Conservation (phyloP, 2,113 vertebrate species). For the Mastomys coucha region DNA sequence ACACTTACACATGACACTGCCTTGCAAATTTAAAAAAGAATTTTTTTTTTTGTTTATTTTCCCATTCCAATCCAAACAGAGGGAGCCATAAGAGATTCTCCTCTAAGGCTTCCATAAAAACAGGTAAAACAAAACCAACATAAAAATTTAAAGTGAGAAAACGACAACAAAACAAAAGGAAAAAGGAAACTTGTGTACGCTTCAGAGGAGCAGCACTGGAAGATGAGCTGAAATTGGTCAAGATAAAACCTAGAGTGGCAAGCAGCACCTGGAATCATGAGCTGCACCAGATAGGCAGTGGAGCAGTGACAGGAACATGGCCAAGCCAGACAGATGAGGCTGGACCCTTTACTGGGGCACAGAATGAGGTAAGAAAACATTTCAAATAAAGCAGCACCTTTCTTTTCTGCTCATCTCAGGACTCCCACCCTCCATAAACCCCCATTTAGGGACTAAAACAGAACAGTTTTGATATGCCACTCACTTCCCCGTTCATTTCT, state of each 20-base stretch:
- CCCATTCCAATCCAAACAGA: slow-evolving; percentile 1
- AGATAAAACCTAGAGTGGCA: slow-evolving; percentile 21
- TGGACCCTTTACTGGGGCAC: slow-evolving; percentile 66
- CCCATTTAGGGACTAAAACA: background rate
- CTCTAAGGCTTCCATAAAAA: background rate
- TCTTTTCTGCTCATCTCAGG: slow-evolving; percentile 66
- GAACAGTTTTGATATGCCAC: slow-evolving; percentile 51
- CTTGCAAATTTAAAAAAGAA: slow-evolving; percentile 34
- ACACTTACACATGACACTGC: background rate
- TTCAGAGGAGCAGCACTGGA: slow-evolving; percentile 63
- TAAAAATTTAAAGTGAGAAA: slow-evolving; percentile 3
- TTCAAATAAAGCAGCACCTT: slow-evolving; percentile 85
- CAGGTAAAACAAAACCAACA: background rate
- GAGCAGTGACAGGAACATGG: slow-evolving; percentile 58
- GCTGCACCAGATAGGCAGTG: slow-evolving; percentile 72
- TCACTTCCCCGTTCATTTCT: slow-evolving; percentile 8
- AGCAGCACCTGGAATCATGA: slow-evolving; percentile 74
- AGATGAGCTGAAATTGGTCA: slow-evolving; percentile 60
- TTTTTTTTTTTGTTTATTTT: background rate
- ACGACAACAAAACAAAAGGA: background rate
- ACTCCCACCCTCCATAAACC: slow-evolving; percentile 50
- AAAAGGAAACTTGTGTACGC: slow-evolving; percentile 43
- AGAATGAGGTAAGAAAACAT: slow-evolving; percentile 85
- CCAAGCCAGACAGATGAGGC: slow-evolving; percentile 70
- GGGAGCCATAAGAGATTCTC: slow-evolving; percentile 25